phyloP scores from a whole-genome alignment of 2,888 invertebrate species.

The Zaprionus obscuricornis region DNA sequence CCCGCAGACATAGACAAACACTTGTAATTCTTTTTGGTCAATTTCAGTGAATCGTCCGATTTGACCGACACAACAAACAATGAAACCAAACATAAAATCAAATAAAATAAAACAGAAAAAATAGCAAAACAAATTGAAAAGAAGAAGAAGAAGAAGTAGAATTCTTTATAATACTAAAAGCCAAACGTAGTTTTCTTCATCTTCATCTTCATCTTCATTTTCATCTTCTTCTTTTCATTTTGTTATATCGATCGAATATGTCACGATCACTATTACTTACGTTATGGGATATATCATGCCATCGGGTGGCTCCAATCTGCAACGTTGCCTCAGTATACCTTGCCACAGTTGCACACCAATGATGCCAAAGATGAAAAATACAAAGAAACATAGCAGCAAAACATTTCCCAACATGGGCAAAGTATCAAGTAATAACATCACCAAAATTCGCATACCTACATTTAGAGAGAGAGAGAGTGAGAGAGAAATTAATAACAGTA shows the following conservation, averaged over 20 bases:
- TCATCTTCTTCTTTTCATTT: too few species aligned
- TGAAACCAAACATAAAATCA: background rate
- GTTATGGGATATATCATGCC: slow-evolving; percentile 89
- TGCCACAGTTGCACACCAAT: slow-evolving; percentile 99
- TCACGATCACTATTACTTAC: slow-evolving; percentile 85
- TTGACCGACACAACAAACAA: slow-evolving; percentile 5
- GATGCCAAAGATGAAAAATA: slow-evolving; percentile 99
- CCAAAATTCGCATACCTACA: slow-evolving; percentile 98
- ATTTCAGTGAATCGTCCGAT: slow-evolving; percentile 42
- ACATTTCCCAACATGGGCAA: slow-evolving; percentile 99
- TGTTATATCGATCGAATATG: too few species aligned
- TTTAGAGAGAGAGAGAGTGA: background rate
- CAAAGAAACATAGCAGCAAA: slow-evolving; percentile 98
- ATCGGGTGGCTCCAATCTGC: slow-evolving; percentile 90
- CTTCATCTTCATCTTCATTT: too few species aligned
- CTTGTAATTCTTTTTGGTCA: slow-evolving; percentile 20
- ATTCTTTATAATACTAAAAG: too few species aligned
- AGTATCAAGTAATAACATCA: slow-evolving; percentile 98
- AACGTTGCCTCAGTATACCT: slow-evolving; percentile 97
- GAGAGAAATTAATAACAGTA: too few species aligned
- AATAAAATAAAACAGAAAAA: background rate
- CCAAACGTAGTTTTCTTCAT: too few species aligned
- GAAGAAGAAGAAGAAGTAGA: too few species aligned
- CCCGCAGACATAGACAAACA: slow-evolving; percentile 54
- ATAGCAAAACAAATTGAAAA: background rate